Percentiles rank a stretch among this genome's conserved stretches.
phyloP scores from a whole-genome alignment of 2,797 vertebrate species.

The Nasua narica region DNA sequence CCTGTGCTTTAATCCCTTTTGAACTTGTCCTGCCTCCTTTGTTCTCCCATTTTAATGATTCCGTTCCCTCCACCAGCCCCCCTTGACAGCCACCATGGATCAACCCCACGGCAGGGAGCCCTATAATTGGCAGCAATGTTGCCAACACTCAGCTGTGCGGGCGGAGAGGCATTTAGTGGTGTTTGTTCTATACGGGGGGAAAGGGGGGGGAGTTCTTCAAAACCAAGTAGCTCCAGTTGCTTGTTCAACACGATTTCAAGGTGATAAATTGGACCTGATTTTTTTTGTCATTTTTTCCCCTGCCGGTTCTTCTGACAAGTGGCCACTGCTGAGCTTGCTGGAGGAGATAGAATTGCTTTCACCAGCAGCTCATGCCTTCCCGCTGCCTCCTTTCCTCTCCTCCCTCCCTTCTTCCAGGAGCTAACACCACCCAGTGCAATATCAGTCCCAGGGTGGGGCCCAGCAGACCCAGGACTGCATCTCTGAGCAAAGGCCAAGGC shows the following conservation, averaged over 20 bases:
- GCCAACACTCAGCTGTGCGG: conserved; percentile 70
- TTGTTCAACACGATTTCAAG: conserved; percentile 75
- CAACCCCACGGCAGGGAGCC: conserved; percentile 78
- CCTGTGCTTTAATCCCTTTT: conserved; percentile 72
- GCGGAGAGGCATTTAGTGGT: conserved; percentile 76
- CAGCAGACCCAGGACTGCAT: neutral
- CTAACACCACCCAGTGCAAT: neutral
- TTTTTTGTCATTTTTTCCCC: conserved; percentile 58
- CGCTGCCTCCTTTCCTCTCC: neutral
- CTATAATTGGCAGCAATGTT: conserved; percentile 83
- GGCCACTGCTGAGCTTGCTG: conserved; percentile 68
- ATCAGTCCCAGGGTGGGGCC: neutral
- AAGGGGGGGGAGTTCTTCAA: conserved; percentile 54
- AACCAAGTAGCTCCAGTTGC: conserved; percentile 65
- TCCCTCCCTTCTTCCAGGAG: neutral
- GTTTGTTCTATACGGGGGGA: conserved; percentile 71
- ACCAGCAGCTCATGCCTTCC: neutral
- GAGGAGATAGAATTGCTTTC: conserved; percentile 59
- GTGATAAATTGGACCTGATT: conserved; percentile 71
- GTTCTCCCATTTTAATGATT: conserved; percentile 83
- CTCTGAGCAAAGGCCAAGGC: neutral
- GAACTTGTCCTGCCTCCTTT: conserved; percentile 76
- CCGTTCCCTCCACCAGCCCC: conserved; percentile 69
- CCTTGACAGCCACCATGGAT: conserved; percentile 69
- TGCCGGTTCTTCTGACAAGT: conserved; percentile 72